Percentiles rank a stretch among this genome's conserved stretches.
Conservation (phyloP, 2,888 invertebrate genomes). For the Anticlea derivata region DNA sequence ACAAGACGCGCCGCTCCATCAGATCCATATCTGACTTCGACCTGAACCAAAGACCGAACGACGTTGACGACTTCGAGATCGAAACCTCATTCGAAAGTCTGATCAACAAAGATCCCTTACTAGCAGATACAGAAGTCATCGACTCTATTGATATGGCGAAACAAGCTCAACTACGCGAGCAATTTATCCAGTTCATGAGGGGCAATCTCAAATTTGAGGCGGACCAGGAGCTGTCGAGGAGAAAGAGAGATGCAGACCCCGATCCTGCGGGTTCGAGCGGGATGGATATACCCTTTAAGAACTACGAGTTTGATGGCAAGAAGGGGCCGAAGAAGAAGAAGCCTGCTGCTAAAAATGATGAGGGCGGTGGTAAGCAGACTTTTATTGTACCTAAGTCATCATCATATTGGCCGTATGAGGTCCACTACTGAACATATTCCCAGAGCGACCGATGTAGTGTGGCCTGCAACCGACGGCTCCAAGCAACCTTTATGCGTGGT, state of each 20-base stretch:
- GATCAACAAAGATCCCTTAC: slow-evolving; percentile 61
- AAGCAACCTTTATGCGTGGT: too few relatives aligned
- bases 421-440: too few relatives aligned
- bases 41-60: slow-evolving; percentile 62
- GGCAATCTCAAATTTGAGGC: slow-evolving; percentile 61
- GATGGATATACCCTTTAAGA: slow-evolving; percentile 82
- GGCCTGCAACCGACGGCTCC: too few relatives aligned
- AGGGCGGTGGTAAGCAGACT: slow-evolving; percentile 63
- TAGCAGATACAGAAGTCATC: slow-evolving; percentile 59
- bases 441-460: too few relatives aligned
- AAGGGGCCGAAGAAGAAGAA: slow-evolving; percentile 74
- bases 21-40: slow-evolving; percentile 67
- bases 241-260: slow-evolving; percentile 66
- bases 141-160: slow-evolving; percentile 59
- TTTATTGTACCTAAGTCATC: not conserved
- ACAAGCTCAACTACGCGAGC: slow-evolving; percentile 61
- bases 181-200: slow-evolving; percentile 68
- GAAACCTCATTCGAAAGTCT: slow-evolving; percentile 76
- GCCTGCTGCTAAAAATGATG: slow-evolving; percentile 61
- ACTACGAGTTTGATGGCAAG: slow-evolving; percentile 84
- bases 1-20: slow-evolving; percentile 57
- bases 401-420: too few relatives aligned
- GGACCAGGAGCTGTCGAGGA: slow-evolving; percentile 64
- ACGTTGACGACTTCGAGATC: slow-evolving; percentile 75
- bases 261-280: slow-evolving; percentile 59